Evolutionary conservation across 2,113 vertebrate genomes (phyloP), one percentile per base, ranked within the genome.

Genomic region (Vulpes lagopus): DNA sequence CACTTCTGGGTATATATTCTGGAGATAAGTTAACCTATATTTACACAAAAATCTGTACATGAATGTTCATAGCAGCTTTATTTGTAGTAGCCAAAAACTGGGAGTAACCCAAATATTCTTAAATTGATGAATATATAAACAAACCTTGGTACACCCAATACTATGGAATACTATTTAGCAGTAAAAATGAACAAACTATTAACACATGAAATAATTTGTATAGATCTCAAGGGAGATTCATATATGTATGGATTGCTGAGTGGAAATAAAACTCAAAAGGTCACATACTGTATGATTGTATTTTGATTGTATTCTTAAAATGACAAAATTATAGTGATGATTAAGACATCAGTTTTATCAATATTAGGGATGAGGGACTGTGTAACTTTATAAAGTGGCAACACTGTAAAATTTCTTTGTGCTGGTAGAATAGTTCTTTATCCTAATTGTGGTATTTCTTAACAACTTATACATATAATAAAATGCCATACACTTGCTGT

Each of bases 401-500:
- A 14, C 60, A 73, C 5, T 59, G 67, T 25, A 93, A n/a, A 59
- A 87, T 73, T 76, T 95, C 22, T 74, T 91, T 83, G 1, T 89
- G 57, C 20, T 85, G 10, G 55, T 79, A n/a, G 14, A 78, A 79
- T 9, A 23, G 11, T 84, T 91, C 11, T 65, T 62, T 82, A 73
- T 67, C 35, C 22, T 94, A 73, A 60, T 65, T 91, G 35, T 87
- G 32, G 9, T 67, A 57, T 53, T 91, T 53, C 19, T 38, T 95
- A 97, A 85, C 49, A 95, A 38, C 73, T 30, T 83, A 19, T 62
- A 43, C 35, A 89, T 84, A 59, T n/a, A 35, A 65, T 74, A 79
- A 92, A 92, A 84, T 81, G 60, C 55, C 59, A 93, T 35, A n/a
- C 32, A 89, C 53, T 93, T 90, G 11, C 59, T 93, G 38, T 55